Evolutionary conservation across 2,113 vertebrate species (phyloP), one percentile per base, ranked within the genome.

Genomic region (Odocoileus hemionus): DNA sequence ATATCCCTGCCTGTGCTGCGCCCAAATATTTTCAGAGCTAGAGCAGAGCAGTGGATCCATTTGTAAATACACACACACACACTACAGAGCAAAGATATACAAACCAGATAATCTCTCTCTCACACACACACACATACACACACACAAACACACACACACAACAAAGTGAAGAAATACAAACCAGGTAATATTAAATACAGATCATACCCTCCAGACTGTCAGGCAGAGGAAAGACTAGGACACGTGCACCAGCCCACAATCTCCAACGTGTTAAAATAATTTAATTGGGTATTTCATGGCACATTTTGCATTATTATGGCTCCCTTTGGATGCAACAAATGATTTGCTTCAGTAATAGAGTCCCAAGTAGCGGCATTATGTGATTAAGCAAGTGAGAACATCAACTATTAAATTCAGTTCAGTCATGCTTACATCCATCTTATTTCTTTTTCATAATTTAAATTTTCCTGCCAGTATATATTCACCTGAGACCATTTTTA

Each of bases 241-340:
- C n/a, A 30, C 1, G 5, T 15, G 19, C 76, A 80, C 30, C 19
- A 21, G 74, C 94, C 90, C 85, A 80, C 90, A 45, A 80, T 76
- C 97, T 94, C 95, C 85, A 89, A 94, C 2, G 52, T 90, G 95
- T 76, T 97, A 90, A 95, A 92, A 97, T 96, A 94, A 97, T 96
- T 97, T 96, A 97, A 97, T 97, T 97, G 95, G 92, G 90, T 96
- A 96, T 97, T 96, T 98, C 96, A 97, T 85, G 97, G 98, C 95
- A 96, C 96, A 88, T 96, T 97, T 92, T 97, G 94, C 95, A 92
- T 96, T 90, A 97, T 97, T 89, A 97, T 89, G 70, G 54, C 95
- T 97, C 97, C 95, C 97, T 96, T 96, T 88, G 92, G 97, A 97
- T 89, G 96, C 97, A 96, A 96, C 97, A 96, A 90, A 97, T 95